Conservation (phyloP, 2,888 invertebrate genomes). For the Sepiola atlantica region DNA sequence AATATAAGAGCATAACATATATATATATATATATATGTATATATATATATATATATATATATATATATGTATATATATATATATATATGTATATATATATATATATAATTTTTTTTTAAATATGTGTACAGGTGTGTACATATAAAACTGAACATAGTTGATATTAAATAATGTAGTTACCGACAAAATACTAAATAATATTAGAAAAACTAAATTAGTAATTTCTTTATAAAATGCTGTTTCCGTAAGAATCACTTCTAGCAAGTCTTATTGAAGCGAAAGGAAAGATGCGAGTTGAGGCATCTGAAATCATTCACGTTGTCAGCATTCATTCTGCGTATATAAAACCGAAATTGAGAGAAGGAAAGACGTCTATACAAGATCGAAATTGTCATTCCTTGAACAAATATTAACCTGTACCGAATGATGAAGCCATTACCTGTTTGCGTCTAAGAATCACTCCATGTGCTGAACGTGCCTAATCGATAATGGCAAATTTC, state of each 20-base stretch:
- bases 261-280: not conserved
- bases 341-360: not conserved
- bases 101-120: no score
- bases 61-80: no score
- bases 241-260: not conserved
- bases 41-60: no score
- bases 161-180: not conserved
- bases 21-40: no score
- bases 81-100: no score
- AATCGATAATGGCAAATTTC: constrained; percentile 13
- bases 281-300: not conserved
- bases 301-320: not conserved
- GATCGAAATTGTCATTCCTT: not conserved
- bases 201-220: not conserved
- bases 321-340: not conserved
- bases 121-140: not conserved
- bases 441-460: not conserved
- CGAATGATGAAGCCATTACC: not conserved
- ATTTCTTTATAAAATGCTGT: not conserved
- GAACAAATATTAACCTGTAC: not conserved
- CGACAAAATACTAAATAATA: not conserved
- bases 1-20: no score
- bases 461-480: not conserved
- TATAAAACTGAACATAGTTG: not conserved
- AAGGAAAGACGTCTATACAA: not conserved